Base-by-base conservation (phyloP, 1,140 invertebrate genomes). In the Artemia franciscana region DNA sequence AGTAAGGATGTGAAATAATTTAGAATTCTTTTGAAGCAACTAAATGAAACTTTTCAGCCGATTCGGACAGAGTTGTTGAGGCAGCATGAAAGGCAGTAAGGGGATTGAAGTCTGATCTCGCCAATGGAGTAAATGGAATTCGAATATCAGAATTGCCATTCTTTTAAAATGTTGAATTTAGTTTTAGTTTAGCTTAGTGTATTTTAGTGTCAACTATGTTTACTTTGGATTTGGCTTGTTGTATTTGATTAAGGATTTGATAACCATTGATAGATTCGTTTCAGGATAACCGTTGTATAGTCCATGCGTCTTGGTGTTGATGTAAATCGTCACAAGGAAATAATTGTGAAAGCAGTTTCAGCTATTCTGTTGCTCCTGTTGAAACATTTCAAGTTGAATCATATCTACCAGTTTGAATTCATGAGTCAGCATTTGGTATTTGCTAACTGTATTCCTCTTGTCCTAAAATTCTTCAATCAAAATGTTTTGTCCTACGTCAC, bases 381-480 rank as follows among this genome's bases (percentile, higher is more conserved):
- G 57, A 99, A 99, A 74, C 94, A 98, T 76, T 93, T 98, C 67
- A 98, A 98, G 77, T 77, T 98, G n/a, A 98, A 97, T 77, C 95
- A 99, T 73, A 80, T 98, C 12, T 98, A 98, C 74, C 91, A 98
- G 75, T 99, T 98, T 78, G 96, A 99, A 75, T 98, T 95, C 71
- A 93, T 98, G 83, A 92, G 91, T 2, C 94, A 98, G 73, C 94
- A 98, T 76, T 77, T 98, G 60, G 93, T 98, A 12, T 97, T 98
- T 79, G 94, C 95, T 62, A 99, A 99, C 74, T 98, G 95, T 72
- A 96, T 99, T 72, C 95, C 96, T 5, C 75, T 99, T 23, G 88
- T 99, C 24, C 77, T 99, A 12, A 99, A 99, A 72, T 98, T 99
- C 78, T 91, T 99, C 70, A 98, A 98, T 77, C 95, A 98, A 73